Conservation (phyloP, 2,888 invertebrate genomes). For the Euphydryas editha region DNA sequence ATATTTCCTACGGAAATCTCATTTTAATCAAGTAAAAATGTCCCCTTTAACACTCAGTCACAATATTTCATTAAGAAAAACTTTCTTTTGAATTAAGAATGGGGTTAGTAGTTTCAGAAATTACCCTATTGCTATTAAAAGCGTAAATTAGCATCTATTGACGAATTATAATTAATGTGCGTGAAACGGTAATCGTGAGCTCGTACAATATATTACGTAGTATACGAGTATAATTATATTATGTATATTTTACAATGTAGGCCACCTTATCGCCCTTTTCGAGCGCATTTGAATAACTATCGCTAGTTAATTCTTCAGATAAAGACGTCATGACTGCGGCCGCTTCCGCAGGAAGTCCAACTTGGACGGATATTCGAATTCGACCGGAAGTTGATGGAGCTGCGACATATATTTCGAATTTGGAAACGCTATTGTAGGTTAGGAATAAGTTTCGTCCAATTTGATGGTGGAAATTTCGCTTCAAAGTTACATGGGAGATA, state of each 20-base stretch:
- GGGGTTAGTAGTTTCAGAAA: too few species aligned
- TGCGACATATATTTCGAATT: constrained; percentile 82
- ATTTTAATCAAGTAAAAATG: too few species aligned
- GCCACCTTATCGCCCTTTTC: constrained; percentile 45
- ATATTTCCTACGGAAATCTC: too few species aligned
- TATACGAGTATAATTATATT: background rate
- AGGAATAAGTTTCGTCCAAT: constrained; percentile 35
- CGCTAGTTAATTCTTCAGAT: constrained; percentile 80
- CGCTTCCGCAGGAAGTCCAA: constrained; percentile 79
- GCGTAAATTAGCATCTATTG: too few species aligned
- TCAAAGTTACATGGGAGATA: background rate
- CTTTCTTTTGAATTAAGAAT: too few species aligned
- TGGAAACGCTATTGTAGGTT: constrained; percentile 54
- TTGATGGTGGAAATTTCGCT: constrained; percentile 16
- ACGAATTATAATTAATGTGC: too few species aligned
- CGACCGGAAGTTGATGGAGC: constrained; percentile 78
- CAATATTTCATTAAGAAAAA: too few species aligned
- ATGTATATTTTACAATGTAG: constrained; percentile 31
- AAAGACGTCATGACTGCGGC: constrained; percentile 78
- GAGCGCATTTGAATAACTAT: constrained; percentile 79
- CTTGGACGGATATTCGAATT: constrained; percentile 82
- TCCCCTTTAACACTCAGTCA: too few species aligned
- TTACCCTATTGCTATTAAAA: too few species aligned
- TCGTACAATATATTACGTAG: too few species aligned
- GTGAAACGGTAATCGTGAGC: too few species aligned